Base-by-base conservation (phyloP, 2,888 invertebrate genomes). In the Podotricha telesiphe region DNA sequence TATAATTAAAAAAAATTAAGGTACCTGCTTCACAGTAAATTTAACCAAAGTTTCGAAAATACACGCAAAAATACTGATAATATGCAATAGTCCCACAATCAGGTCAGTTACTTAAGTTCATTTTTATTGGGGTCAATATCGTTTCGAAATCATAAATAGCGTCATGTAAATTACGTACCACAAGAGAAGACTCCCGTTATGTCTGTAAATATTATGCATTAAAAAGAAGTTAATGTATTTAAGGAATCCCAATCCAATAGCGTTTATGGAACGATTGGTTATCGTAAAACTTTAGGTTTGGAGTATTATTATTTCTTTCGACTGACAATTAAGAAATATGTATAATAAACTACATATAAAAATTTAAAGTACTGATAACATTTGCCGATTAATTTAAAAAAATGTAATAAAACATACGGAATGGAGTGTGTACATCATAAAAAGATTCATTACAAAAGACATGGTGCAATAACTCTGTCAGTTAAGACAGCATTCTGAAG, bases 121-220 rank as follows among this genome's bases (percentile, higher is more conserved):
- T 63, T 47, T 67, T 74, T 85, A 87, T 86, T 81, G 77, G 78
- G 80, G 78, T 78, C 76, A 76, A 77, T 80, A 75, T 77, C 80
- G 82, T 88, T 88, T 85, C 82, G 80, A 82, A 84, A 83, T 77
- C 79, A 85, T 88, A 85, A 84, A 83, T 86, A 72, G 72, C 70
- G 65, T 66, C 51, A 56, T 65, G 62, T 65, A 47, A 80, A 80
- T 76, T 78, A 78, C 75, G 76, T 79, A 83, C 81, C 82, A 76
- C 74, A 75, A 79, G 80, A 83, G 85, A 79, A 79, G 86, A 83
- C 81, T 81, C 80, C 86, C 83, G 84, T 88, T 86, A 87, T 77
- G 78, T 83, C 79, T 76, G 78, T 82, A 83, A 85, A 84, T 81
- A 80, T 75, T 80, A 79, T 76, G 82, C 86, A 85, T 82, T 84